A percentile compares a stretch with the other conserved stretches of the same genome.
Conservation (phyloP, 2,888 invertebrate species). For the Busseola fusca region DNA sequence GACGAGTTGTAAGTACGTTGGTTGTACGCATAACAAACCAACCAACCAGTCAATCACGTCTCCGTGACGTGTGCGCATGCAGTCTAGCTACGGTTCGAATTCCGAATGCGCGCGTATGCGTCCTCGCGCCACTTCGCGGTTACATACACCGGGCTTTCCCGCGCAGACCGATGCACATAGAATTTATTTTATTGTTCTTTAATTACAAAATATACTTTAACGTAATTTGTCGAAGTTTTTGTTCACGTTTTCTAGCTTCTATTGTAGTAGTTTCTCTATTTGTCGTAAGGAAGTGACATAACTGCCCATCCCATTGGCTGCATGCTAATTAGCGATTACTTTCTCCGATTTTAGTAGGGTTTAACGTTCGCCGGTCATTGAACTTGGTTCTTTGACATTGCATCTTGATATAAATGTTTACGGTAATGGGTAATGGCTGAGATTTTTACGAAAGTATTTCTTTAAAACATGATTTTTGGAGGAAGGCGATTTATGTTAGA, state of each 20-base stretch:
- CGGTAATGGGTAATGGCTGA: neutral
- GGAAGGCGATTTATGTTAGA: neutral
- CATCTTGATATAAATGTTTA: conserved; percentile 10
- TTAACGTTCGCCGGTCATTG: conserved; percentile 54
- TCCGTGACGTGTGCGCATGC: conserved; percentile 55
- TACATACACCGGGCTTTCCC: conserved; percentile 70
- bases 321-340: conserved; percentile 77
- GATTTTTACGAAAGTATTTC: neutral
- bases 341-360: conserved; percentile 70
- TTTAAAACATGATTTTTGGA: neutral
- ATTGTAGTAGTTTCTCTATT: conserved; percentile 46
- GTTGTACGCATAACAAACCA: conserved; percentile 32
- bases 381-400: conserved; percentile 53
- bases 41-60: conserved; percentile 54
- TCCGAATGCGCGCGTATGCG: conserved; percentile 67
- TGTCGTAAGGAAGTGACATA: conserved; percentile 69
- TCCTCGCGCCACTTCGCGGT: conserved; percentile 78
- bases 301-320: conserved; percentile 66
- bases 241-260: conserved; percentile 16
- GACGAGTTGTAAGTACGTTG: conserved; percentile 14
- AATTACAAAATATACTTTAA: conserved; percentile 28
- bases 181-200: conserved; percentile 50
- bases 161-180: conserved; percentile 58
- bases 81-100: conserved; percentile 58
- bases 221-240: conserved; percentile 19